Base-by-base conservation (phyloP, 2,888 invertebrate species). In the Drosophila barbarae region DNA sequence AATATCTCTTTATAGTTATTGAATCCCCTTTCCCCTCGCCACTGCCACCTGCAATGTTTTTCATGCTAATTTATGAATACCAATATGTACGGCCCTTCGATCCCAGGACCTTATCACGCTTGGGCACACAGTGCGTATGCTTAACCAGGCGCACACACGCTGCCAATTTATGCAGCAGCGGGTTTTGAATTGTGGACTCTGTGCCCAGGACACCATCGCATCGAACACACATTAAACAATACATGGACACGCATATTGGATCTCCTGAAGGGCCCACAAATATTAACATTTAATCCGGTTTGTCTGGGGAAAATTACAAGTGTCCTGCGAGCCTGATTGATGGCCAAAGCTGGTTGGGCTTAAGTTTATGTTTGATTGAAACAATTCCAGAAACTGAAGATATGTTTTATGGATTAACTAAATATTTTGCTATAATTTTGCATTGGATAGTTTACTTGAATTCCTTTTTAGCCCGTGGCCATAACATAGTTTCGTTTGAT, bases 101-200 rank as follows among this genome's bases (percentile, higher is more conserved):
- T 23, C 32, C n/a, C 42, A n/a, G 38, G 57, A 64, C 71, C 75
- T 57, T 73, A 56, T 53, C 56, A 60, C 51, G 63, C 57, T 35
- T 53, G 51, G 67, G 50, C 66, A 67, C 59, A 82, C 82, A 72
- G 57, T 64, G 77, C 73, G 76, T 84, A 84, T 84, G 77, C 72
- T 82, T 82, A 77, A 84, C 78, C 64, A 66, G 54, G 42, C 63
- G 63, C 42, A 51, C 42, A 46, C 42, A 46, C 42, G 42, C 42
- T 63, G 23, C 6, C 44, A 63, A 64, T 64, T 64, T 64, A 64
- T 64, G 65, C 65, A 47, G 35, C 42, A 53, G 30, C 42, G 35
- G 34, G 46, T 18, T 46, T 46, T 18, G 30, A 46, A 30, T 44
- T 44, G 42, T 28, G 42, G 42, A 44, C 44, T 44, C 41, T n/a